Evolutionary conservation across 2,888 invertebrate species (phyloP), one percentile per base, ranked within the genome.

Genomic region (Diogma glabrata): DNA sequence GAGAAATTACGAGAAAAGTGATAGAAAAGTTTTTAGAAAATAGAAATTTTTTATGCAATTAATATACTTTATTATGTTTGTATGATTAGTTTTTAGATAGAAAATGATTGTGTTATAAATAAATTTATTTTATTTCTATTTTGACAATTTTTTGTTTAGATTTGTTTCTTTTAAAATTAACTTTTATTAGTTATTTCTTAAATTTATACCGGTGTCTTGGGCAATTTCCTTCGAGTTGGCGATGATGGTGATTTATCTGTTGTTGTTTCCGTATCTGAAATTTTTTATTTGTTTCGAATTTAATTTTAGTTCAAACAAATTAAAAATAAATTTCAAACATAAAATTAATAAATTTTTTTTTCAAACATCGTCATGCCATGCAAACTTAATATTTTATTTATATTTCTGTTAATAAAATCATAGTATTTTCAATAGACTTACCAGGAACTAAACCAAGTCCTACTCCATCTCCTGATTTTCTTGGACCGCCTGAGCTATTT

Each of bases 131-230:
- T n/a, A n/a, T n/a, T n/a, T n/a, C n/a, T n/a, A n/a, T n/a, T n/a
- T n/a, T n/a, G n/a, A n/a, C n/a, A n/a, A n/a, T n/a, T n/a, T n/a
- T n/a, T n/a, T n/a, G n/a, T n/a, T 46, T 46, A 24, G 16, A 16
- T 46, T 46, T 46, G 16, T 46, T 46, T 23, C 22, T 26, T 24
- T 24, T 16, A 24, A 14, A 22, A n/a, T 45, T 45, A 22, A 22
- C 16, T 24, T 16, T 46, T 14, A 24, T 46, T 46, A 26, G 24
- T 24, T 26, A 36, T 30, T 20, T 24, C 24, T 24, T 48, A 48
- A 75, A 75, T 82, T 87, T 89, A 87, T 89, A 92, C 91, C 84
- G 92, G 92, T 74, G 92, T 92, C 82, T 91, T 91, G 72, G 92
- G 92, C 75, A 93, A 79, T 84, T 91, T 91, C 80, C 92, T 82